Evolutionary conservation across 2,797 vertebrate genomes (phyloP), one percentile per base, ranked within the genome.

Genomic region (Amblyraja radiata): DNA sequence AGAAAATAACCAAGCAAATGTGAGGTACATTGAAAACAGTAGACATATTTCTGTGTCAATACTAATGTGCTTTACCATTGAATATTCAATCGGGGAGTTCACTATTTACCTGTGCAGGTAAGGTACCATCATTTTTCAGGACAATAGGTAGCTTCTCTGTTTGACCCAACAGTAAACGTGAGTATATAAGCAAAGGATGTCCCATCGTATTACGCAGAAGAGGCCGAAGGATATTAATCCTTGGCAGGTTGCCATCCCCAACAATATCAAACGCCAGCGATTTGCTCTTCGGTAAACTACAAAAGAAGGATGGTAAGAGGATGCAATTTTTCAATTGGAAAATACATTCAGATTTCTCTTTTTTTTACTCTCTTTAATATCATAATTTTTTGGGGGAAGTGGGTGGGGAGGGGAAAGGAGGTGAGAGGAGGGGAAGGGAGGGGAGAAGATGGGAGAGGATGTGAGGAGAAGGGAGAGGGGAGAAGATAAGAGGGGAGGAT

Each of bases 201-300:
- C 97, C 97, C 23, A 18, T 93, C 21, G 93, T 95, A 94, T 94
- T 96, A 94, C 77, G 95, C 90, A 96, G 95, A 18, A 95, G 73
- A 0, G 98, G 98, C 93, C 94, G 95, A 93, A 97, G n/a, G 18
- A 99, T 94, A 0, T 94, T 96, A 94, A 99, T 95, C 25, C 93
- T 96, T 0, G 98, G 98, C n/a, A 98, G 95, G 93, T 95, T 96
- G 16, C 98, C 98, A 76, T 97, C 97, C 21, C 98, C 99, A 0
- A 94, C 46, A 58, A 99, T 94, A 18, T 97, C 95, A 78, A 99
- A 98, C 78, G 94, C 94, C 93, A 99, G 95, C 58, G 93, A 94
- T 93, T 95, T 97, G 79, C 93, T 93, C 93, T 93, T 95, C 1
- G 93, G 68, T 36, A 88, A 2, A 65, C 84, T 88, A 61, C 0